Evolutionary conservation across 2,888 invertebrate genomes (phyloP).

Genomic region (Augiades crinisus): DNA sequence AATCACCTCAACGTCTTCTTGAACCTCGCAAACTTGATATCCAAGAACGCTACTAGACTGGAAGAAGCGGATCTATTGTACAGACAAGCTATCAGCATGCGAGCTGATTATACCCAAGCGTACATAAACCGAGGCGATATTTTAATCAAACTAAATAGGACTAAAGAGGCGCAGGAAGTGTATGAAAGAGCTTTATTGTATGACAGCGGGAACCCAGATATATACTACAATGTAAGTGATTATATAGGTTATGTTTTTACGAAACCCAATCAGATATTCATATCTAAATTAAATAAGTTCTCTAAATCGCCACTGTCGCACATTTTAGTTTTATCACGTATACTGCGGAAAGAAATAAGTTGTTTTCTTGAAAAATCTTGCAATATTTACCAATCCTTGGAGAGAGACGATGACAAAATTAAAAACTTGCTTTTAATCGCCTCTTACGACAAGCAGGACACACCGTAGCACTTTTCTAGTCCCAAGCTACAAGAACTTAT

Average conservation of each 20-base stretch:
- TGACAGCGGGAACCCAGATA: constrained; percentile 96
- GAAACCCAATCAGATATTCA: too few species aligned
- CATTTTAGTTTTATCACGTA: too few species aligned
- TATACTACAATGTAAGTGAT: constrained; percentile 94
- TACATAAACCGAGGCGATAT: constrained; percentile 99
- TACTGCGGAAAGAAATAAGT: too few species aligned
- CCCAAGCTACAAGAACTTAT: too few species aligned
- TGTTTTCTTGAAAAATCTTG: too few species aligned
- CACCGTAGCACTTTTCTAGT: too few species aligned
- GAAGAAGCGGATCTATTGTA: constrained; percentile 97
- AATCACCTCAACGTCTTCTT: constrained; percentile 98
- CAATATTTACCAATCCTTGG: too few species aligned
- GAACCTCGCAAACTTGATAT: constrained; percentile 96
- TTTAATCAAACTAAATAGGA: constrained; percentile 95
- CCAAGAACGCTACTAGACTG: constrained; percentile 93
- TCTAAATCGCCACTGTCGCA: too few species aligned
- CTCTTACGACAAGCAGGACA: too few species aligned
- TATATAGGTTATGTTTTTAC: not conserved
- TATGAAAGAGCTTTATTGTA: constrained; percentile 96
- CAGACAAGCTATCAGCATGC: constrained; percentile 97
- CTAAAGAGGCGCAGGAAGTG: constrained; percentile 96
- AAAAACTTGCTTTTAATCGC: too few species aligned
- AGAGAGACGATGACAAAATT: too few species aligned
- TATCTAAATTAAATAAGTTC: too few species aligned
- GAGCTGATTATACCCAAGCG: constrained; percentile 97